Conservation (phyloP, 2,113 vertebrate genomes). For the Fregetta grallaria region DNA sequence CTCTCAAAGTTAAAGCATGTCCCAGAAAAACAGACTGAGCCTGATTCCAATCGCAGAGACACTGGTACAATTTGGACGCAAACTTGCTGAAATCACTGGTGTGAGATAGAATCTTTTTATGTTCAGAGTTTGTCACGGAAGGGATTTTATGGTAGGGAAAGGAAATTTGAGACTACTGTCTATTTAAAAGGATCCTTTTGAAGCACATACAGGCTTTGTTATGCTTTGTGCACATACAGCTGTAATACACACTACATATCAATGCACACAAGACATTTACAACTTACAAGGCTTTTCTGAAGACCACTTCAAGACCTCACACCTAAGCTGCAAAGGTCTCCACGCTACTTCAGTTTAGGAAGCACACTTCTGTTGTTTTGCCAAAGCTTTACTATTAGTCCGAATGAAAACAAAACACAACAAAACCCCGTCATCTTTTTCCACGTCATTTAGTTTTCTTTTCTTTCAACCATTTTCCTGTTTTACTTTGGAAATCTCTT, state of each 20-base stretch:
- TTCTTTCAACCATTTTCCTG: conserved; percentile 45
- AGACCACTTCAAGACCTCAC: background rate
- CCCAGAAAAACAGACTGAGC: background rate
- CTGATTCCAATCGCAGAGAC: background rate
- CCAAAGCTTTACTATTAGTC: background rate
- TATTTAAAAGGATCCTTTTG: background rate
- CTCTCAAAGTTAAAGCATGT: background rate
- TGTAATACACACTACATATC: background rate
- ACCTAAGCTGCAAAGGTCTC: background rate
- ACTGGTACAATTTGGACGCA: background rate
- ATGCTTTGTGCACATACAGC: background rate
- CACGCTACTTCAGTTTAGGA: background rate
- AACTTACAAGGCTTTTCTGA: background rate
- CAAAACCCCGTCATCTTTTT: background rate
- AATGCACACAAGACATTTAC: background rate
- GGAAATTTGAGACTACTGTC: background rate
- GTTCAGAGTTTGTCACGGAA: background rate
- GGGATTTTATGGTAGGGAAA: background rate
- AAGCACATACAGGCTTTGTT: background rate
- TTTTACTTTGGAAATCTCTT: conserved; percentile 50
- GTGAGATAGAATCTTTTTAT: background rate
- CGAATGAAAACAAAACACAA: background rate
- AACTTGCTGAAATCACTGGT: background rate
- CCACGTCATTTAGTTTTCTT: conserved; percentile 4
- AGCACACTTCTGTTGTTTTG: background rate